Base-by-base conservation (phyloP, 64 coral and sea anemone species). In the Cladopsammia gracilis region DNA sequence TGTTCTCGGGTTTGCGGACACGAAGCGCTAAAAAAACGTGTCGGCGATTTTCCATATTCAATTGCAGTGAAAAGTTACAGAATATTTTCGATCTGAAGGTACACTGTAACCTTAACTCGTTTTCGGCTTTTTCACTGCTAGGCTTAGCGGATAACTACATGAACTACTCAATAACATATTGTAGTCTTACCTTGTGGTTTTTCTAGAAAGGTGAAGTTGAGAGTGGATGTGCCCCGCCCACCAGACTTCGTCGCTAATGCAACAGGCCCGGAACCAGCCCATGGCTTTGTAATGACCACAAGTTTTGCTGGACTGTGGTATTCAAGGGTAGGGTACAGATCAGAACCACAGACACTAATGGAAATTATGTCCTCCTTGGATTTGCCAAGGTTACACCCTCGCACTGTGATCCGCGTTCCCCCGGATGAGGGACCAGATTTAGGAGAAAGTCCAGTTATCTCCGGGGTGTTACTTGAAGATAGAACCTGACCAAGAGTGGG, bases 301-400 rank as follows among this genome's bases (percentile, higher is more conserved):
- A 99, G 52, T 57, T 99, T 99, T 18, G 98, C 98, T 1, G 98
- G 92, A 34, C 94, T 94, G 73, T 99, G 98, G 56, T 92, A 99
- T 64, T 96, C 94, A n/a, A 99, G 73, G 2, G 94, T 89, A 4
- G 53, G 71, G 0, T 86, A 43, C 19, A 91, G 46, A n/a, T 99
- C 98, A 48, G 84, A 91, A 3, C 92, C 92, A 88, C 94, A 93
- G 18, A 99, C 7, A 68, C 70, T 91, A 6, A 99, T 64, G 1
- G 81, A 95, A 11, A 89, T 25, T 22, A 96, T 77, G 61, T 99
- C 98, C 2, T 96, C 88, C 61, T 89, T 88, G 10, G 86, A 76
- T 10, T 13, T 87, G 13, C 94, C 98, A 24, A 99, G 83, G 81
- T 93, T 96, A 49, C 79, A 90, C 1, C 98, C 98, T 65, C 98